Evolutionary conservation across 2,888 invertebrate species (phyloP).

Genomic region (Ptychoptera contaminata): DNA sequence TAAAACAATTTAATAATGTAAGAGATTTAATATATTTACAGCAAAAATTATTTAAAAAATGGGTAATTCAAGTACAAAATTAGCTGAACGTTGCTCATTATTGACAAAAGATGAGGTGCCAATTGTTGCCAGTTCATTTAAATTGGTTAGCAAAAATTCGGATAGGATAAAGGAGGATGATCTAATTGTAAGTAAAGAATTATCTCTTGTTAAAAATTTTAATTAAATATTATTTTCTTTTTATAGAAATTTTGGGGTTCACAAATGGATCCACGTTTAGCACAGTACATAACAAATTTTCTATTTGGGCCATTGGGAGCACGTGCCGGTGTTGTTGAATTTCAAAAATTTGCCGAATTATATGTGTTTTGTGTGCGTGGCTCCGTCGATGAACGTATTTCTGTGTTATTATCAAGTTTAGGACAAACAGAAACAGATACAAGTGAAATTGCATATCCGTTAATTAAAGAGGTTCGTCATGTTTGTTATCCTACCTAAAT

Average conservation of each 20-base stretch:
- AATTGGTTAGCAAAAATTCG: conserved; percentile 45
- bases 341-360: conserved; percentile 50
- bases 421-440: conserved; percentile 37
- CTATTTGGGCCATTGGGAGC: conserved; percentile 41
- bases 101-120: conserved; percentile 47
- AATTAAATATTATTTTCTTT: conserved; percentile 12
- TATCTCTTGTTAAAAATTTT: not conserved
- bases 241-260: conserved; percentile 52
- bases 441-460: conserved; percentile 40
- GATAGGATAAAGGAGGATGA: conserved; percentile 48
- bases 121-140: conserved; percentile 43
- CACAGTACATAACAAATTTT: conserved; percentile 51
- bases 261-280: conserved; percentile 48
- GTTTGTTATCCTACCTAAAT: not conserved
- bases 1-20: conserved; percentile 1
- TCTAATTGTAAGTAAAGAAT: conserved; percentile 39
- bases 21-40: not conserved
- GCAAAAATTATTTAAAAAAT: conserved; percentile 23
- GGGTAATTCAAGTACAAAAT: conserved; percentile 47
- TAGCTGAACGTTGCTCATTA: conserved; percentile 47
- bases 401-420: conserved; percentile 39
- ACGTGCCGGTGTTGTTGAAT: conserved; percentile 36
- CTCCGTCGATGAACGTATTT: conserved; percentile 45
- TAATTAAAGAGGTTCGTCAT: conserved; percentile 41
- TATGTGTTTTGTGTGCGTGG: conserved; percentile 54